Evolutionary conservation across 2,113 vertebrate genomes (phyloP).

Genomic region (Cyanistes caeruleus): DNA sequence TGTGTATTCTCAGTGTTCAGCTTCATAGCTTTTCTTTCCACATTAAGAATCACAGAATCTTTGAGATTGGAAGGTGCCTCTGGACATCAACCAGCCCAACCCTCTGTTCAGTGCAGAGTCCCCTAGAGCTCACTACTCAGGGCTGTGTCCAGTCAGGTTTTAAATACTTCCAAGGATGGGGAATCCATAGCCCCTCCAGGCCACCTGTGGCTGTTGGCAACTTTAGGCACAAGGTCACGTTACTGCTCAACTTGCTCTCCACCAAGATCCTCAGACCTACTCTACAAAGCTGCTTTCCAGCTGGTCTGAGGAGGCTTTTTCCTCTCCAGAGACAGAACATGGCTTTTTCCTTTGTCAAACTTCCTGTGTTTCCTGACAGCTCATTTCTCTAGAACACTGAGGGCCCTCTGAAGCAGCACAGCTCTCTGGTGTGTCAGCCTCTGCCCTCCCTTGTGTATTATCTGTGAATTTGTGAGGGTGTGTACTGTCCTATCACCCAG

Average conservation of each 20-base stretch:
- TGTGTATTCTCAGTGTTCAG: background rate
- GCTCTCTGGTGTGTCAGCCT: background rate
- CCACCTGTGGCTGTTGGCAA: background rate
- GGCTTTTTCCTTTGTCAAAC: background rate
- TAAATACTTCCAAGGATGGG: background rate
- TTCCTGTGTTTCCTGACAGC: background rate
- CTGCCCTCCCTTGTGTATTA: background rate
- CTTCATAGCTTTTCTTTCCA: background rate
- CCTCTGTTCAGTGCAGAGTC: background rate
- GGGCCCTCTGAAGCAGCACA: background rate
- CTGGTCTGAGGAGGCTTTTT: background rate
- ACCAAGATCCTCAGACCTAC: background rate
- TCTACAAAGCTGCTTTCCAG: background rate
- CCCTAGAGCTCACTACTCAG: background rate
- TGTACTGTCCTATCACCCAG: background rate
- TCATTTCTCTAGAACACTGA: background rate
- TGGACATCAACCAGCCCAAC: background rate
- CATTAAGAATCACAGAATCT: background rate
- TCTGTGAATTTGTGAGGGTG: background rate
- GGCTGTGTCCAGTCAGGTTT: background rate
- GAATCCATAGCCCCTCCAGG: background rate
- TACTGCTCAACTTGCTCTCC: background rate
- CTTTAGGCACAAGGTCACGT: background rate
- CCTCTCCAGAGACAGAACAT: background rate
- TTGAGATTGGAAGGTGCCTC: background rate